These are phyloP conservation scores for Pelobates cultripes DNA, from an alignment of 2,797 vertebrate species.

Conservation along the genomic window DNA sequence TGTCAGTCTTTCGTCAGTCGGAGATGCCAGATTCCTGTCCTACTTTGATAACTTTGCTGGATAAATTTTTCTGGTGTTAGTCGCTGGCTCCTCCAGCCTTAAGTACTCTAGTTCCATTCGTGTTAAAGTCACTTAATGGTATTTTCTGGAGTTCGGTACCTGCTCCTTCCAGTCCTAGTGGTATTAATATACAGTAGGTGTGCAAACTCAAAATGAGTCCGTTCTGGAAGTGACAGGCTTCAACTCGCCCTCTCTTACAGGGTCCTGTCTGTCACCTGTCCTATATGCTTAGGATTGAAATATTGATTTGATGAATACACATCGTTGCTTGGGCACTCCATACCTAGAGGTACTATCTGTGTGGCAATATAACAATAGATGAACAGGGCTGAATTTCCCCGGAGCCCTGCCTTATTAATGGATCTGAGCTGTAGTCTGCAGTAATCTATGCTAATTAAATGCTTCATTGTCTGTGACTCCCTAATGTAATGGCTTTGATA, in stretches of 20 bases:
- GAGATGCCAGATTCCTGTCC: too few relatives aligned
- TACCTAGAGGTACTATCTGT: neutral
- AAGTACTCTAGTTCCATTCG: neutral
- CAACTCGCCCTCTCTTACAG: too few relatives aligned
- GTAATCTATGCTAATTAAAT: conserved; percentile 51
- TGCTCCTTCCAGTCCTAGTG: neutral
- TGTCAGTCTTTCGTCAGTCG: neutral
- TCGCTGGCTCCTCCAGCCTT: neutral
- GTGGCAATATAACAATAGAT: neutral
- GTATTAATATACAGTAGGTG: too few relatives aligned
- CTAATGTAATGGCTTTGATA: conserved; percentile 32
- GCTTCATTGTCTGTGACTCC: conserved; percentile 28
- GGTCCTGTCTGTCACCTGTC: too few relatives aligned
- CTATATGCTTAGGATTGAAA: too few relatives aligned
- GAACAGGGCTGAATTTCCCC: conserved; percentile 7
- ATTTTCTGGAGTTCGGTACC: neutral
- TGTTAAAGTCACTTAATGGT: neutral
- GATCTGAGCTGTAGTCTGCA: conserved; percentile 30
- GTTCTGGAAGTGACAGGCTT: too few relatives aligned
- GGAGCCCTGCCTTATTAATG: conserved; percentile 34
- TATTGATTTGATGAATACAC: too few relatives aligned
- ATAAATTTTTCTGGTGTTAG: neutral
- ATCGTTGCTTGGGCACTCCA: too few relatives aligned
- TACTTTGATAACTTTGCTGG: too few relatives aligned
- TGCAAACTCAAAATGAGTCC: too few relatives aligned